Base-by-base conservation (phyloP, 2,888 invertebrate genomes). In the Hirtodrosophila alboralis region DNA sequence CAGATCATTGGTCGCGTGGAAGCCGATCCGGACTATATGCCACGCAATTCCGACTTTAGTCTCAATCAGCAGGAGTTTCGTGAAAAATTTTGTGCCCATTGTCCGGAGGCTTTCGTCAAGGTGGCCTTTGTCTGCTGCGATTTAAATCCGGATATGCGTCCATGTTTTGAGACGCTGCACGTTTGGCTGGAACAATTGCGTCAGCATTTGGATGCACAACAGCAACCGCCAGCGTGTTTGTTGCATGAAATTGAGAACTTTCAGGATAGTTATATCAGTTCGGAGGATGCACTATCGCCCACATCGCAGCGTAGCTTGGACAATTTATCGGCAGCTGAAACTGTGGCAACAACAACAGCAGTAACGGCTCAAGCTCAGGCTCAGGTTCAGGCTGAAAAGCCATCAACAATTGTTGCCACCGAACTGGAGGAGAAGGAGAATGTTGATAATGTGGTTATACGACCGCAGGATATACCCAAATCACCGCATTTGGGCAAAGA, bases 1-100 rank as follows among this genome's bases (percentile, higher is more conserved):
- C 87, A 96, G 95, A 96, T 98, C 77, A 98, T 98, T 86, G 98
- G 98, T 0, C 93, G 98, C 34, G 97, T 98, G 4, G 95, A 96
- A 66, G 98, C 98, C 0, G 98, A 98, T 92, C 98, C 98, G 0
- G 98, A 98, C 91, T 96, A 94, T 89, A 91, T 98, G 71, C 98
- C 98, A 2, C 93, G 98, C 31, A 96, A 96, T 1, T 93, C 95
- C 30, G 98, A 98, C 91, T 98, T 98, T 90, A 97, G 97, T 0
- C 92, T 98, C 13, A 97, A 98, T 91, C 96, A 96, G 88, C 92
- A 93, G 59, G 93, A 94, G 4, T 98, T 98, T 89, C 92, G 94
- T 47, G 96, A 96, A 74, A 96, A 96, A 90, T 98, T 97, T 91
- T 97, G 97, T 88, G 64, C 83, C 31, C 89, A 88, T 61, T 97